Conservation (phyloP, 2,888 invertebrate genomes). For the Phortica okadai region DNA sequence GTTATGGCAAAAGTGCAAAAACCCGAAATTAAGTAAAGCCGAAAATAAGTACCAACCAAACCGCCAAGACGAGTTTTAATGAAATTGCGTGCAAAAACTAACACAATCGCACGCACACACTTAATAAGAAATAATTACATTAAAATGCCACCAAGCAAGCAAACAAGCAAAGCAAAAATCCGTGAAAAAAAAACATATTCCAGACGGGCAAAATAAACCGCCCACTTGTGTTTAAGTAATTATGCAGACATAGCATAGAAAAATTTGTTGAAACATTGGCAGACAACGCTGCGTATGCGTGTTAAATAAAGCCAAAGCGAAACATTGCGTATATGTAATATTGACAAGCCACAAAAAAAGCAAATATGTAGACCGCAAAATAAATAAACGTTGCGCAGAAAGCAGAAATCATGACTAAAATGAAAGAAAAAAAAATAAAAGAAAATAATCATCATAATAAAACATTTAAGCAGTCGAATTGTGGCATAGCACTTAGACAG, state of each 20-base stretch:
- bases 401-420: background rate
- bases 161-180: conserved; percentile 31
- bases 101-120: conserved; percentile 41
- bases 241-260: conserved; percentile 48
- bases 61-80: conserved; percentile 51
- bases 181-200: conserved; percentile 46
- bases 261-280: too few species aligned
- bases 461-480: conserved; percentile 17
- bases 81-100: conserved; percentile 65
- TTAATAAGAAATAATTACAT: conserved; percentile 63
- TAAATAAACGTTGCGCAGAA: conserved; percentile 11
- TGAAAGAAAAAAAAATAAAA: background rate
- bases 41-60: conserved; percentile 17
- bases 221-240: conserved; percentile 65
- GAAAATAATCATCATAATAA: background rate
- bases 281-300: background rate
- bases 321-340: conserved; percentile 16
- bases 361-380: conserved; percentile 29
- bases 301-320: background rate
- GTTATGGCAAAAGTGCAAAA: background rate
- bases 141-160: conserved; percentile 44
- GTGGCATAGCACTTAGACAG: background rate
- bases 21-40: conserved; percentile 6
- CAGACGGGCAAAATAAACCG: conserved; percentile 50
- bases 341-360: conserved; percentile 31